phyloP scores from a whole-genome alignment of 2,797 vertebrate genomes.

The Carduelis carduelis region DNA sequence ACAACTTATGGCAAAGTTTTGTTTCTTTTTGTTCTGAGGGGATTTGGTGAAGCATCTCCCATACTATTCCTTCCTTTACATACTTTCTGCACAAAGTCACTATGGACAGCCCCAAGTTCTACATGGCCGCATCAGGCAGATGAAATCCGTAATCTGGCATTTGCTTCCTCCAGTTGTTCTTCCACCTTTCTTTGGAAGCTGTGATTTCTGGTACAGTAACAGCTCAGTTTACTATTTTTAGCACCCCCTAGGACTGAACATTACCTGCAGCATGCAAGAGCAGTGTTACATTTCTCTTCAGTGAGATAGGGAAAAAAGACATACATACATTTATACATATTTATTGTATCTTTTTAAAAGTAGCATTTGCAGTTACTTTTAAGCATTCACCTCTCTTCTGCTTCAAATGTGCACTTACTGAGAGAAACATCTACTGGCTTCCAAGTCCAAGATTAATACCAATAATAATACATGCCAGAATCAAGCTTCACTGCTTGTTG shows the following conservation, averaged over 20 bases:
- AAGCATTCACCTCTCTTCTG: constrained; percentile 58
- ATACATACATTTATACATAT: constrained; percentile 56
- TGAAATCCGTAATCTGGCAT: neutral
- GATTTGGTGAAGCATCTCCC: neutral
- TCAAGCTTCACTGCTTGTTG: constrained; percentile 56
- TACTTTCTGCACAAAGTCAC: neutral
- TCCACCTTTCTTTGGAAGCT: neutral
- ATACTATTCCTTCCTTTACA: neutral
- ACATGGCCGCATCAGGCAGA: neutral
- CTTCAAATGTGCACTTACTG: constrained; percentile 59
- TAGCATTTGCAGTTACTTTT: constrained; percentile 53
- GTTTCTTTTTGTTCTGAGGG: neutral
- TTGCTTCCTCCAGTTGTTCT: neutral
- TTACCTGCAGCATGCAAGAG: neutral
- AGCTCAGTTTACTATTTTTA: neutral
- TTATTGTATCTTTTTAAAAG: constrained; percentile 59
- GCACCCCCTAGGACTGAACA: neutral
- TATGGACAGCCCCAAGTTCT: neutral
- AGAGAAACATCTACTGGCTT: constrained; percentile 69
- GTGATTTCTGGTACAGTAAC: neutral
- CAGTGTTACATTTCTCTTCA: neutral
- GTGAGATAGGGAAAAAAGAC: constrained; percentile 56
- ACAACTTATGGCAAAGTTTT: neutral
- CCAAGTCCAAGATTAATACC: constrained; percentile 63
- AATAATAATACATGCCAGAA: constrained; percentile 57